Base-by-base conservation (phyloP, 2,888 invertebrate genomes). In the Nycteola revayana region DNA sequence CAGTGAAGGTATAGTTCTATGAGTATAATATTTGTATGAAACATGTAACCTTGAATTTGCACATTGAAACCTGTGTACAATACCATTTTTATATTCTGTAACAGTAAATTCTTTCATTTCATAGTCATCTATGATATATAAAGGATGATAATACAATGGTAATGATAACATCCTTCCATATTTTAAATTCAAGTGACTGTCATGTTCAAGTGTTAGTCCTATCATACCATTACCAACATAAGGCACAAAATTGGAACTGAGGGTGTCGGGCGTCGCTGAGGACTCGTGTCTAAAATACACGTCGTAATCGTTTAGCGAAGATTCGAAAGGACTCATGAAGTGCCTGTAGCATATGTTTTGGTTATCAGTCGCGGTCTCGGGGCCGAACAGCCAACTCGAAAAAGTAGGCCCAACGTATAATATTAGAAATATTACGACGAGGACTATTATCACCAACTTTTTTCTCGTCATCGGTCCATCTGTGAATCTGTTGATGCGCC, bases 141-240 rank as follows among this genome's bases (percentile, higher is more conserved):
- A 67, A 0, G 95, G 95, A 51, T 93, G 91, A 73, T 93, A 94
- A 30, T 90, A 90, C 7, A 94, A 79, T 0, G 92, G 91, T 25
- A 93, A 61, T 3, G 93, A 91, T 52, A 95, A 77, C 1, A 93
- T 91, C 44, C 94, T 86, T 0, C 92, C 92, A 51, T 74, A 76
- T 73, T 93, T 93, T 17, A 95, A 91, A 62, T 93, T 93, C 10
- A 95, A 63, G 49, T 90, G 87, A 2, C 93, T 89, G 55, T 93
- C 91, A 28, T 91, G 89, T 29, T 91, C 87, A 24, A 94, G 76
- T 22, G 92, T 88, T 22, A 94, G 57, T 0, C 94, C 95, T 42
- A 95, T 79, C 39, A 92, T 82, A 1, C 95, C 95, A 76, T 95
- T 95, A 7, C 95, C 95, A 37, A 93, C 89, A 60, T 94, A 94